These are phyloP conservation scores for Andrena bucephala DNA, from an alignment of 2,888 invertebrate genomes.

Conservation along the genomic window DNA sequence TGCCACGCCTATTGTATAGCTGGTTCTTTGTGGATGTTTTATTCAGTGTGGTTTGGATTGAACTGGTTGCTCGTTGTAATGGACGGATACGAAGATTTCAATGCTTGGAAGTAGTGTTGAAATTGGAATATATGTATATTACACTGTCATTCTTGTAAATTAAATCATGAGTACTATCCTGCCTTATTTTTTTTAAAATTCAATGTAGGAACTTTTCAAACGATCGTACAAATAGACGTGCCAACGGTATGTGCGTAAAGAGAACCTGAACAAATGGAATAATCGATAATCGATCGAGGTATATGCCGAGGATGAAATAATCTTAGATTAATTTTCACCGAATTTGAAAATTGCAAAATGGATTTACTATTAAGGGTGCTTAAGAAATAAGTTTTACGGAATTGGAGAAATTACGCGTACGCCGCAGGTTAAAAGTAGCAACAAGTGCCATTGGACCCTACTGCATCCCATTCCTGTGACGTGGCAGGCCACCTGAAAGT, in stretches of 20 bases:
- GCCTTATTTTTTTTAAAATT: neutral
- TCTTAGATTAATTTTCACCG: neutral
- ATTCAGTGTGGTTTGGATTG: slow-evolving; percentile 14
- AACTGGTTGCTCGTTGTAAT: slow-evolving; percentile 37
- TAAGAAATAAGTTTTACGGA: neutral
- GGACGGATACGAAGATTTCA: slow-evolving; percentile 37
- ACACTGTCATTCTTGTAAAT: neutral
- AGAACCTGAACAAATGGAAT: neutral
- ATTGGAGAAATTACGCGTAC: slow-evolving; percentile 12
- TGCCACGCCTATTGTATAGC: slow-evolving; percentile 48
- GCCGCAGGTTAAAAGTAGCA: neutral
- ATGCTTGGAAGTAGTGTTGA: slow-evolving; percentile 8
- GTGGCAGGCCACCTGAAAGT: slow-evolving; percentile 21
- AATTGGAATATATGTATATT: neutral
- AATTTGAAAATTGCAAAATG: neutral
- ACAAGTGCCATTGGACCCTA: slow-evolving; percentile 20
- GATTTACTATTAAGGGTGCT: neutral
- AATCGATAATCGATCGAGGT: slow-evolving; percentile 1
- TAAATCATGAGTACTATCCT: too few species aligned
- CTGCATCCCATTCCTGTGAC: slow-evolving; percentile 30
- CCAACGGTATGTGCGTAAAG: neutral
- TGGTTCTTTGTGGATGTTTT: slow-evolving; percentile 18
- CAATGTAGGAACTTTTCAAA: neutral
- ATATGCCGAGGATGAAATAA: neutral
- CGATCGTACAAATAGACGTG: neutral